Percentiles rank a stretch among this genome's conserved stretches.
These are phyloP conservation scores for Chirona hameri DNA, from an alignment of 2,888 invertebrate genomes.

Conservation along the genomic window DNA sequence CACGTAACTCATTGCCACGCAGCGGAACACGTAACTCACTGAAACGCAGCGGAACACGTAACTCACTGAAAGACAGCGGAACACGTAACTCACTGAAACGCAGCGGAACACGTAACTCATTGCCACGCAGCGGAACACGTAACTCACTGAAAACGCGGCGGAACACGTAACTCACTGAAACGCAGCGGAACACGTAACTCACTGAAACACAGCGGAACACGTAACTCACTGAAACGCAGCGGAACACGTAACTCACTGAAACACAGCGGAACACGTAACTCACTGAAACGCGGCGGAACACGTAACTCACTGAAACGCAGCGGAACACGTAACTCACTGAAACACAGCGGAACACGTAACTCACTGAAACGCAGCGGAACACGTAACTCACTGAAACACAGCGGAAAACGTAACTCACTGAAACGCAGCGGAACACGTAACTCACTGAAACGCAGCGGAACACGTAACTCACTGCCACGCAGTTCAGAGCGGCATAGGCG, in stretches of 20 bases:
- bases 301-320: too few relatives aligned
- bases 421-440: too few relatives aligned
- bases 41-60: constrained; percentile 82
- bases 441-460: too few relatives aligned
- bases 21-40: too few relatives aligned
- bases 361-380: constrained; percentile 47
- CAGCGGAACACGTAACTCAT: constrained; percentile 43
- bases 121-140: constrained; percentile 50
- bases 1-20: constrained; percentile 49
- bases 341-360: constrained; percentile 78
- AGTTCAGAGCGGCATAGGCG: constrained; percentile 84
- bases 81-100: too few relatives aligned
- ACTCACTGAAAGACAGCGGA: constrained; percentile 50
- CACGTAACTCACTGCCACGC: constrained; percentile 49
- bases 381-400: too few relatives aligned
- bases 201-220: constrained; percentile 44
- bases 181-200: too few relatives aligned
- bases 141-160: constrained; percentile 14
- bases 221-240: too few relatives aligned
- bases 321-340: constrained; percentile 46
- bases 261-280: constrained; percentile 81
- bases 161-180: too few relatives aligned
- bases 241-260: constrained; percentile 46
- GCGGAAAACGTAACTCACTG: too few relatives aligned
- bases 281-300: constrained; percentile 45